Evolutionary conservation across 2,797 vertebrate species (phyloP).

Genomic region (Peromyscus nudipes): DNA sequence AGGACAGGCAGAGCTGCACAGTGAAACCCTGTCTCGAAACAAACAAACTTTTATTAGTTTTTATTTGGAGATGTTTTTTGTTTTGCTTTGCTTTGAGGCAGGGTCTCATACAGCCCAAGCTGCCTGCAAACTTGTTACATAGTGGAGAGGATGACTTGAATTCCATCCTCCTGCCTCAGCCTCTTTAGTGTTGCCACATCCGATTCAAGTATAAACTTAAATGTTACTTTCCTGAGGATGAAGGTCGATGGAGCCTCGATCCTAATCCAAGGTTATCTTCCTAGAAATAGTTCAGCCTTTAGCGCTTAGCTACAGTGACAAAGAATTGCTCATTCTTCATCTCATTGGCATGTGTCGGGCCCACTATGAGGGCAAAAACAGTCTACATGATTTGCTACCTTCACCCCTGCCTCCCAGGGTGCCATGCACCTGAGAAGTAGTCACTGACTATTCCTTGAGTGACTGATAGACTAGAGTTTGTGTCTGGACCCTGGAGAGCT

Average conservation of each 20-base stretch:
- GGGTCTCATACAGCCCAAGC: background rate
- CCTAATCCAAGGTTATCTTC: background rate
- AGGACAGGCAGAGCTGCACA: background rate
- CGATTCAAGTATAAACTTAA: background rate
- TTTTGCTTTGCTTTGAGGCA: background rate
- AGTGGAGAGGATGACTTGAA: background rate
- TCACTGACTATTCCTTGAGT: background rate
- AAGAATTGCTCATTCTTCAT: background rate
- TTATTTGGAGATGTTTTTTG: background rate
- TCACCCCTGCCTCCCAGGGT: background rate
- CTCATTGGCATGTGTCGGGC: background rate
- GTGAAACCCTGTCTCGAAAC: background rate
- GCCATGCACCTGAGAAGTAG: background rate
- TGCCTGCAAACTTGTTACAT: background rate
- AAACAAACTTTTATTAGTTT: background rate
- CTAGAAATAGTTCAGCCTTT: background rate
- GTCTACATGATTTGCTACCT: background rate
- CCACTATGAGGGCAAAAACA: background rate
- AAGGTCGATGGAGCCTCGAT: background rate
- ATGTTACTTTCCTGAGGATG: constrained; percentile 20
- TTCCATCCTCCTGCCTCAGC: background rate
- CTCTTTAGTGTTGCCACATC: background rate
- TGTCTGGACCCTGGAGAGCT: background rate
- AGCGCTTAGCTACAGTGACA: background rate
- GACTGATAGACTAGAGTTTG: background rate